phyloP scores from a whole-genome alignment of 2,888 invertebrate species.

The Cyaniris semiargus region DNA sequence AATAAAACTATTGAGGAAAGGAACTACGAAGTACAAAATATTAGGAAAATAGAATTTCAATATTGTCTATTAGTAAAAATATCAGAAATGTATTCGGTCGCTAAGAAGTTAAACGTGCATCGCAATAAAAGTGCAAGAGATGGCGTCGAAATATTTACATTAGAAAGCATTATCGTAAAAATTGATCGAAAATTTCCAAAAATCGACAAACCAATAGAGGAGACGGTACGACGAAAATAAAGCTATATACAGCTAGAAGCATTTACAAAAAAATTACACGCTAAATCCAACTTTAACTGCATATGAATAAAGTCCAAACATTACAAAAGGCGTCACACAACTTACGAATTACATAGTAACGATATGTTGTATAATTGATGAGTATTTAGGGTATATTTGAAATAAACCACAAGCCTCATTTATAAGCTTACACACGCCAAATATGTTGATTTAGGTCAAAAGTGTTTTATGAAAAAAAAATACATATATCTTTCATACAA shows the following conservation, averaged over 20 bases:
- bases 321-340: constrained; percentile 64
- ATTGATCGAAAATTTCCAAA: constrained; percentile 59
- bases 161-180: constrained; percentile 45
- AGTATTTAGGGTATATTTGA: constrained; percentile 60
- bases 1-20: constrained; percentile 69
- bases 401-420: constrained; percentile 52
- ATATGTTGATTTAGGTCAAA: constrained; percentile 72
- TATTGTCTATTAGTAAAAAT: constrained; percentile 63
- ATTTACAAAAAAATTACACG: constrained; percentile 54
- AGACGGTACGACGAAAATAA: constrained; percentile 49
- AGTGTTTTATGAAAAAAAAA: constrained; percentile 49
- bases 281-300: constrained; percentile 50
- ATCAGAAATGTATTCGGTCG: constrained; percentile 47
- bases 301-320: constrained; percentile 58
- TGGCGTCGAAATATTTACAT: constrained; percentile 43
- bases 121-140: constrained; percentile 38
- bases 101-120: constrained; percentile 40
- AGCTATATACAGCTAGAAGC: constrained; percentile 61
- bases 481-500: background rate
- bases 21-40: constrained; percentile 71
- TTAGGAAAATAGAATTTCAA: constrained; percentile 75
- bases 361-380: constrained; percentile 74
- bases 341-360: constrained; percentile 57
- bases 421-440: constrained; percentile 68
- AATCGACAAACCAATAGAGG: constrained; percentile 48